Evolutionary conservation across 1,140 invertebrate species (phyloP).

Genomic region (Arion vulgaris): DNA sequence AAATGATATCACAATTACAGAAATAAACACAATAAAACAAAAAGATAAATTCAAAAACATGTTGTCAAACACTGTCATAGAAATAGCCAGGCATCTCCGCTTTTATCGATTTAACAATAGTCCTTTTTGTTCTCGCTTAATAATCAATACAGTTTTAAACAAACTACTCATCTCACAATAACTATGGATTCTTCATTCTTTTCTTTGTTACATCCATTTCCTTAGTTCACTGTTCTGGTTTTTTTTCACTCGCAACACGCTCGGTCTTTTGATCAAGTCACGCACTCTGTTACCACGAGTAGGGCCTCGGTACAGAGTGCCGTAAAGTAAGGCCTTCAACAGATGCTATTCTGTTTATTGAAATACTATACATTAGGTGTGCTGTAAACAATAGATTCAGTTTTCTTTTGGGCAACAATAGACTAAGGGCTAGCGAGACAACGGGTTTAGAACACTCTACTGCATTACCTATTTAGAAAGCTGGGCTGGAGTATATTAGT

Average conservation of each 20-base stretch:
- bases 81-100: neutral
- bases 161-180: neutral
- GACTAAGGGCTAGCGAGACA: neutral
- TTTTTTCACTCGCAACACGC: neutral
- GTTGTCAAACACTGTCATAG: neutral
- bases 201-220: neutral
- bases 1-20: neutral
- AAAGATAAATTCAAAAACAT: neutral
- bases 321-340: conserved; percentile 2
- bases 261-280: conserved; percentile 7
- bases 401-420: neutral
- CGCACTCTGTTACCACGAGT: neutral
- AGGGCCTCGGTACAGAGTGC: neutral
- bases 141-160: neutral
- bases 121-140: neutral
- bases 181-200: neutral
- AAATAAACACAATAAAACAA: neutral
- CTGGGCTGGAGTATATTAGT: neutral
- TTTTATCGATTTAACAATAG: neutral
- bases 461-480: neutral
- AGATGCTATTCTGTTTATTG: neutral
- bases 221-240: neutral
- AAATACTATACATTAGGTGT: neutral
- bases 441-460: neutral
- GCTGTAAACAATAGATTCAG: neutral